These are phyloP conservation scores for Rhinogobius similis DNA, from an alignment of 2,113 vertebrate species.

Conservation along the genomic window DNA sequence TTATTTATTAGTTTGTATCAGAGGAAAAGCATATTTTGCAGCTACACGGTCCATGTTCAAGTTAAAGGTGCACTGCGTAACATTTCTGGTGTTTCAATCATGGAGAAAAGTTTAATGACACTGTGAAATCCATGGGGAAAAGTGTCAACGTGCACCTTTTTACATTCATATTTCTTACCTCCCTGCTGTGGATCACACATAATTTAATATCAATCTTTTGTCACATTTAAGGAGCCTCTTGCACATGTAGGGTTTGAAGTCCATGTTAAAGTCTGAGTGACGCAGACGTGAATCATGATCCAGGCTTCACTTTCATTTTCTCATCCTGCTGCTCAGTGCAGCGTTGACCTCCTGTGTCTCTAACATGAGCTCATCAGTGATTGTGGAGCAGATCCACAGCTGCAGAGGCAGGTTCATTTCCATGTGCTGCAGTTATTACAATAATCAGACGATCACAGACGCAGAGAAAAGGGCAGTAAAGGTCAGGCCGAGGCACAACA, in stretches of 20 bases:
- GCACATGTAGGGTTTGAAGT: neutral
- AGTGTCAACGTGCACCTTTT: too few relatives aligned
- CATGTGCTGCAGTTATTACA: constrained; percentile 59
- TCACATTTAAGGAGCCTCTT: too few relatives aligned
- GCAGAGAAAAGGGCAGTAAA: constrained; percentile 47
- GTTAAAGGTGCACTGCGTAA: too few relatives aligned
- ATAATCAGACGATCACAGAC: constrained; percentile 62
- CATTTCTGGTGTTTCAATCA: too few relatives aligned
- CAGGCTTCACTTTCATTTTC: constrained; percentile 22
- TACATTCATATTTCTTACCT: too few relatives aligned
- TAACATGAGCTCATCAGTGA: constrained; percentile 65
- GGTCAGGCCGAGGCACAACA: constrained; percentile 4
- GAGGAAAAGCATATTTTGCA: too few relatives aligned
- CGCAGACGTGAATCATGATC: neutral
- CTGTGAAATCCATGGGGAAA: too few relatives aligned
- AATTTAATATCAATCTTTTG: too few relatives aligned
- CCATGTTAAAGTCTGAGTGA: neutral
- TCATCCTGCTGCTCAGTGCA: neutral
- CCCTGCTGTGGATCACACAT: too few relatives aligned
- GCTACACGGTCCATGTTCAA: too few relatives aligned
- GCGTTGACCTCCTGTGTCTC: constrained; percentile 48
- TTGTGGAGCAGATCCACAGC: constrained; percentile 51
- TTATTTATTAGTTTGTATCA: too few relatives aligned
- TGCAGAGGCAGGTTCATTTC: constrained; percentile 58
- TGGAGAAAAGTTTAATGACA: too few relatives aligned